Conservation (phyloP, 2,888 invertebrate species). For the Lithophane semibrunnea region DNA sequence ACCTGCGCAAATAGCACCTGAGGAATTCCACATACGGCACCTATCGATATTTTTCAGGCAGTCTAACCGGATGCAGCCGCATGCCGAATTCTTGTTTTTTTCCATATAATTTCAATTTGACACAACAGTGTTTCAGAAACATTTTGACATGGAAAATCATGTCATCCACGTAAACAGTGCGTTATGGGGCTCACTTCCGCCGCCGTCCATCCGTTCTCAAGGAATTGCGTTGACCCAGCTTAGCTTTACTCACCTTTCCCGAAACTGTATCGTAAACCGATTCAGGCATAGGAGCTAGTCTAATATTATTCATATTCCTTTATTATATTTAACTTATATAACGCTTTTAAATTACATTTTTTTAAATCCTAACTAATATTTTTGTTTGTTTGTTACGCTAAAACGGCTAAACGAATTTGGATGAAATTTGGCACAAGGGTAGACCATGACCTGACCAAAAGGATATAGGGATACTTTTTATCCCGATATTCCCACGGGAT, state of each 20-base stretch:
- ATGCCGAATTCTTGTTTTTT: not conserved
- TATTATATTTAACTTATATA: not conserved
- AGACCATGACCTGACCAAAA: too few relatives aligned
- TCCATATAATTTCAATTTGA: constrained; percentile 30
- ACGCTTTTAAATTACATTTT: too few relatives aligned
- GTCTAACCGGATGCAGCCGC: not conserved
- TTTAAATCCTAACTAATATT: too few relatives aligned
- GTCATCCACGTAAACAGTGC: constrained; percentile 53
- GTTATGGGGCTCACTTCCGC: constrained; percentile 63
- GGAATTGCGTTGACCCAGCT: constrained; percentile 74
- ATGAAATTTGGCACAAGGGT: too few relatives aligned
- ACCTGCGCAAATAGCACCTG: too few relatives aligned
- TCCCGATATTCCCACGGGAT: too few relatives aligned
- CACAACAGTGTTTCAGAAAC: constrained; percentile 1
- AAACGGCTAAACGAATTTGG: too few relatives aligned
- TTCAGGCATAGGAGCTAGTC: constrained; percentile 51
- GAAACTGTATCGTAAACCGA: constrained; percentile 67
- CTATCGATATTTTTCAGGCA: not conserved
- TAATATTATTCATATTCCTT: not conserved
- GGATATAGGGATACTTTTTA: too few relatives aligned
- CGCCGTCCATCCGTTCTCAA: constrained; percentile 40
- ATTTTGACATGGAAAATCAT: constrained; percentile 53
- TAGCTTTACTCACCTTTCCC: constrained; percentile 69
- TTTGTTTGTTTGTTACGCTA: too few relatives aligned
- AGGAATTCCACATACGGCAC: too few relatives aligned